Evolutionary conservation across 2,113 vertebrate species (phyloP).

Genomic region (Aegithalos caudatus): DNA sequence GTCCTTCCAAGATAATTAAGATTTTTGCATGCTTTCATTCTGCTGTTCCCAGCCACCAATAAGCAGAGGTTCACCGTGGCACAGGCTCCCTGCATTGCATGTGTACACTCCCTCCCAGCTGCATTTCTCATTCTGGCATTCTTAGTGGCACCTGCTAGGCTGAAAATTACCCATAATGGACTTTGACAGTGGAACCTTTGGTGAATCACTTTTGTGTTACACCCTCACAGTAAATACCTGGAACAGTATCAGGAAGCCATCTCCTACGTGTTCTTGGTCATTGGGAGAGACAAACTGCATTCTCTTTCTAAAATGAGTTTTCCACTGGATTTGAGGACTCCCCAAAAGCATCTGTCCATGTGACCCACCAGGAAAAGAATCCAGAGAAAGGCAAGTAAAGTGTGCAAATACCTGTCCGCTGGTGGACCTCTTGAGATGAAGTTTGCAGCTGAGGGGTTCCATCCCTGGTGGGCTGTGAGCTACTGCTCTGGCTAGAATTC

Average conservation of each 20-base stretch:
- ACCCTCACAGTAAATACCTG: not conserved
- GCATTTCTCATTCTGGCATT: not conserved
- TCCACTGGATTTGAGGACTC: not conserved
- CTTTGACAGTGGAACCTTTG: not conserved
- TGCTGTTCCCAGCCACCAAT: not conserved
- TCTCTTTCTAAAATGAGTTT: not conserved
- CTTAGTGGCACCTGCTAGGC: not conserved
- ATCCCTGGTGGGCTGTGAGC: slow-evolving; percentile 77
- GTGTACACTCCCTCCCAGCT: not conserved
- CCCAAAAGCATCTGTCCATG: not conserved
- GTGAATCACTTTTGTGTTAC: not conserved
- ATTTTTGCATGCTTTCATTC: not conserved
- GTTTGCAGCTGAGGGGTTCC: slow-evolving; percentile 70
- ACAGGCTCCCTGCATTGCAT: fast-evolving
- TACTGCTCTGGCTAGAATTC: slow-evolving; percentile 83
- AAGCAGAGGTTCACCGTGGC: not conserved
- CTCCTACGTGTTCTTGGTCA: not conserved
- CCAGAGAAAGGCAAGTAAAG: not conserved
- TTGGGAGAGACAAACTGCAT: not conserved
- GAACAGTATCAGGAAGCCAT: not conserved
- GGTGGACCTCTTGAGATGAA: slow-evolving; percentile 70
- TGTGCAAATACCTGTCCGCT: slow-evolving; percentile 66
- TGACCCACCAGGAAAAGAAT: not conserved
- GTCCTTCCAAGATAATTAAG: not conserved
- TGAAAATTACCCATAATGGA: not conserved